A percentile compares a stretch with the other conserved stretches of the same genome.
Evolutionary conservation across 2,888 invertebrate species (phyloP).

Genomic region (Eugnorisma glareosa): DNA sequence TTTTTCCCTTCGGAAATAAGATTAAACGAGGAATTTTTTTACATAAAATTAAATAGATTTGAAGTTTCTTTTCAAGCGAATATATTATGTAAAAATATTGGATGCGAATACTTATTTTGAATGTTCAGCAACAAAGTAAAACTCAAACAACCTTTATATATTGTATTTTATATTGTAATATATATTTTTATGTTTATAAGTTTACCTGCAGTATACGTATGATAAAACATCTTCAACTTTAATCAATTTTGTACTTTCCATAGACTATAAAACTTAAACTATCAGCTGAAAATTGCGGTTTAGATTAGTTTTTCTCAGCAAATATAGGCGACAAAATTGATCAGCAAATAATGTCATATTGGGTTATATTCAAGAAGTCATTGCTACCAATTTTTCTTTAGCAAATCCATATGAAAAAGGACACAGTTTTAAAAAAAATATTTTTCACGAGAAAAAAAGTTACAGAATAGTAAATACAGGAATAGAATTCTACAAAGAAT

Average conservation of each 20-base stretch:
- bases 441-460: conserved; percentile 12
- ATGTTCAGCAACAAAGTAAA: not conserved
- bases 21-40: not conserved
- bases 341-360: not conserved
- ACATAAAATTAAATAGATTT: not conserved
- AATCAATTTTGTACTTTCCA: not conserved
- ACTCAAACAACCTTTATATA: not conserved
- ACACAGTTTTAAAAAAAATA: not conserved
- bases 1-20: conserved; percentile 17
- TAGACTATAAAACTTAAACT: not conserved
- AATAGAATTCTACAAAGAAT: conserved; percentile 59
- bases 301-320: not conserved
- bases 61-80: not conserved
- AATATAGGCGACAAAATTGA: not conserved
- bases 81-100: not conserved
- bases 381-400: not conserved
- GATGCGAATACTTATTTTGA: not conserved
- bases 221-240: not conserved
- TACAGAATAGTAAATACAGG: conserved; percentile 43
- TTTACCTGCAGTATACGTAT: not conserved
- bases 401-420: too few relatives aligned
- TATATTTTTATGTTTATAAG: not conserved
- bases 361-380: not conserved
- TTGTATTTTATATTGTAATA: not conserved
- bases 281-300: not conserved